Percentiles rank a stretch among this genome's conserved stretches.
Evolutionary conservation across 2,113 vertebrate species (phyloP).

Genomic region (Zapus hudsonius): DNA sequence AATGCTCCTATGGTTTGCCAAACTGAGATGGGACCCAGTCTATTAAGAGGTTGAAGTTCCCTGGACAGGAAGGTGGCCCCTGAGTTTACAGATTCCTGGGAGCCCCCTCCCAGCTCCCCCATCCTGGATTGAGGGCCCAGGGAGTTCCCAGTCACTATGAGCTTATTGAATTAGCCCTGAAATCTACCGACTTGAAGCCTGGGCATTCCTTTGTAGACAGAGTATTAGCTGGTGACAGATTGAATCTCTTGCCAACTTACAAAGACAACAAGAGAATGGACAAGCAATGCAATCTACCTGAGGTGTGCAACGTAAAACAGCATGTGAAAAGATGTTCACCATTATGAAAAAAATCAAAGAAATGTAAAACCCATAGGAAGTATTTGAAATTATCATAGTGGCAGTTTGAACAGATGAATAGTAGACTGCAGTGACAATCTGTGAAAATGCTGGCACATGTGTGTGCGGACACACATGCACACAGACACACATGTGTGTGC

Average conservation of each 20-base stretch:
- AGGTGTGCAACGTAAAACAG: neutral
- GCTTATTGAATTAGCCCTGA: neutral
- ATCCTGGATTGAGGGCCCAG: neutral
- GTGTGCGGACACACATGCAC: too few relatives aligned
- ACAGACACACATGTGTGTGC: too few relatives aligned
- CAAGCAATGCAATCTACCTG: neutral
- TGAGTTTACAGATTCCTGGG: neutral
- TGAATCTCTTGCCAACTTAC: neutral
- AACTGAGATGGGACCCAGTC: neutral
- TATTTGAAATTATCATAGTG: neutral
- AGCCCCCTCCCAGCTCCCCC: too few relatives aligned
- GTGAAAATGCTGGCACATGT: neutral
- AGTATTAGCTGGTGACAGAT: too few relatives aligned
- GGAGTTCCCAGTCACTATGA: neutral
- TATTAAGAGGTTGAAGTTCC: neutral
- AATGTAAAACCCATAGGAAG: neutral
- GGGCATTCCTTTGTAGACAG: neutral
- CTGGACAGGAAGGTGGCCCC: neutral
- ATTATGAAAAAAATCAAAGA: neutral
- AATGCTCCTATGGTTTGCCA: neutral
- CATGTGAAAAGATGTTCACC: neutral
- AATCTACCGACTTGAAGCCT: neutral
- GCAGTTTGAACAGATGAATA: neutral
- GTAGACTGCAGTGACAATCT: neutral
- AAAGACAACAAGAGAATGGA: neutral